Conservation (phyloP, 2,797 vertebrate genomes). For the Sebastes glaucus region DNA sequence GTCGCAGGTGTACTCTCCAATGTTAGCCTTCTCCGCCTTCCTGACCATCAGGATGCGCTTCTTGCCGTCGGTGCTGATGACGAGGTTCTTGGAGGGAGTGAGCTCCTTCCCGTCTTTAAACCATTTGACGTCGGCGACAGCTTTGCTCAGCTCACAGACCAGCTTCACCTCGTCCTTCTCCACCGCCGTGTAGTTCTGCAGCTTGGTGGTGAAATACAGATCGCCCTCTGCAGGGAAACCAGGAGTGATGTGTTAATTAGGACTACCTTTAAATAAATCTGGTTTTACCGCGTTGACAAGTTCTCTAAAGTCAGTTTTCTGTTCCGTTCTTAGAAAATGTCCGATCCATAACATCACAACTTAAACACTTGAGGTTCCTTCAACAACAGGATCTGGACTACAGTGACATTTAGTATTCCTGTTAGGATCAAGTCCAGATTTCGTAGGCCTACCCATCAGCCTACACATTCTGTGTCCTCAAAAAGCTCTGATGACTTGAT, state of each 20-base stretch:
- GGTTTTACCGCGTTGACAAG: background rate
- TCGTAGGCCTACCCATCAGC: no score
- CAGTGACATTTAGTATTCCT: no score
- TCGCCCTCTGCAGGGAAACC: slow-evolving; percentile 90
- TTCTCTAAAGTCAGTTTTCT: background rate
- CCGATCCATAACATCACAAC: background rate
- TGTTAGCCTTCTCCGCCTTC: slow-evolving; percentile 92
- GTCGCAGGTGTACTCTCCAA: slow-evolving; percentile 93
- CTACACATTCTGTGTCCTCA: no score
- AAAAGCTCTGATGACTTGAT: no score
- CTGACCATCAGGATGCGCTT: slow-evolving; percentile 91
- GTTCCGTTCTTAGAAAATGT: background rate
- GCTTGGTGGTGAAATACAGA: slow-evolving; percentile 93
- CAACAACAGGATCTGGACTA: background rate
- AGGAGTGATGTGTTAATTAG: no score
- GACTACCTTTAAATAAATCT: background rate
- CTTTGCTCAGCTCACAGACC: slow-evolving; percentile 95
- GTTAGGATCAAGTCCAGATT: no score
- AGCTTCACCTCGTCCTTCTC: slow-evolving; percentile 94
- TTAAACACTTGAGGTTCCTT: background rate
- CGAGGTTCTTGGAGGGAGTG: slow-evolving; percentile 90
- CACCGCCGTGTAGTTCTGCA: slow-evolving; percentile 95
- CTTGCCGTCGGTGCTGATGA: slow-evolving; percentile 90
- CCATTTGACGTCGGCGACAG: slow-evolving; percentile 93
- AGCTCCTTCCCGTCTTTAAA: slow-evolving; percentile 94